Percentiles rank a stretch among this genome's conserved stretches.
Conservation (phyloP, 2,888 invertebrate species). For the Oscheius sp. region DNA sequence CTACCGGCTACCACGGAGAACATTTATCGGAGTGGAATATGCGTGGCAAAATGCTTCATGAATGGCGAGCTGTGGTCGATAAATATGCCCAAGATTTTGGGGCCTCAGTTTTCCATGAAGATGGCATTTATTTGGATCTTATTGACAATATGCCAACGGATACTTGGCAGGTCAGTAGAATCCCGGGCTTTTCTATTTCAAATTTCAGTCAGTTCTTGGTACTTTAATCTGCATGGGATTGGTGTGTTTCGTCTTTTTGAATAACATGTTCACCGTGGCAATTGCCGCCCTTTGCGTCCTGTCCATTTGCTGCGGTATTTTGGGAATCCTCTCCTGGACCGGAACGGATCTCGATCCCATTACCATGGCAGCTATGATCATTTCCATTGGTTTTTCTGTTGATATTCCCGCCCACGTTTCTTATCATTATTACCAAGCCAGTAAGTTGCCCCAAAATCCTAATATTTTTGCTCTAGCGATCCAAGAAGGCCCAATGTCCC, state of each 20-base stretch:
- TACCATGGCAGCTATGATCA: conserved; percentile 71
- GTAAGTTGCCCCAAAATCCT: conserved; percentile 38
- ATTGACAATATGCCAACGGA: conserved; percentile 70
- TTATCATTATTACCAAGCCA: conserved; percentile 67
- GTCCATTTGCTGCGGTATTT: conserved; percentile 64
- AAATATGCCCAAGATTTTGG: conserved; percentile 65
- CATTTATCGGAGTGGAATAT: conserved; percentile 65
- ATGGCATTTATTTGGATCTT: conserved; percentile 67
- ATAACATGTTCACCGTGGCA: conserved; percentile 69
- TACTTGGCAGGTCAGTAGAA: conserved; percentile 52
- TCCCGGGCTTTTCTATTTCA: background rate
- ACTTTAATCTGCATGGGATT: conserved; percentile 70
- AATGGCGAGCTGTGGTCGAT: conserved; percentile 67
- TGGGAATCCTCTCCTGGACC: conserved; percentile 68
- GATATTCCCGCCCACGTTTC: conserved; percentile 71
- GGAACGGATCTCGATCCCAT: conserved; percentile 70
- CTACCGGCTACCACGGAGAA: conserved; percentile 70
- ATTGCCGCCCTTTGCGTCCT: conserved; percentile 66
- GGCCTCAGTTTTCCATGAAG: conserved; percentile 66
- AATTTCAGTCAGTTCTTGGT: conserved; percentile 62
- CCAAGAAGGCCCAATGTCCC: conserved; percentile 57
- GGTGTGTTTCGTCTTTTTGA: conserved; percentile 70
- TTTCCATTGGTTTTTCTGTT: conserved; percentile 70
- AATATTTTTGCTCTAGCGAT: conserved; percentile 38
- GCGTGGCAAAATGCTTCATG: conserved; percentile 62